Evolutionary conservation across 2,888 invertebrate species (phyloP), one percentile per base, ranked within the genome.

Genomic region (Sialis lutaria): DNA sequence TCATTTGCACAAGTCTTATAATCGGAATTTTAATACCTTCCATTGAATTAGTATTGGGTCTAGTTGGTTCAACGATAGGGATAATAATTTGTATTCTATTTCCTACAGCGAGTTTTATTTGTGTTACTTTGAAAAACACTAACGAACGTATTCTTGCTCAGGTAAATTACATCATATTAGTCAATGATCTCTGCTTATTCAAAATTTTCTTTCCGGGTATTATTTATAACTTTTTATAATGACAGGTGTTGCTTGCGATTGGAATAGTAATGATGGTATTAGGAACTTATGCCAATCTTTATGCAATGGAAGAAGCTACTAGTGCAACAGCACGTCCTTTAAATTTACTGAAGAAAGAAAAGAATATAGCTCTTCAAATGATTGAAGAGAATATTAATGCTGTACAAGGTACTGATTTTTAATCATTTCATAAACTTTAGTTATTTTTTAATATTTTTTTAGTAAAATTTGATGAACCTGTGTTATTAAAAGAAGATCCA

Each of bases 21-120:
- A 74, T 85, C 48, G 92, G 91, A 9, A 75, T 97, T 45, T 63
- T 91, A 52, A 80, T 96, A 55, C 97, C 97, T 10, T 93, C 90
- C 60, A 89, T 91, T 49, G 91, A 97, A 68, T 75, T 96, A 56
- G 89, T 97, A 47, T 74, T 98, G 49, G 95, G 95, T 0, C 67
- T 97, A 34, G 82, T 92, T 35, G 97, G 97, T 1, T 90, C 96
- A 2, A 95, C 96, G 0, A 91, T 95, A 55, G 97, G 97, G 0
- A 85, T 91, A 9, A 75, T 90, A 53, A 83, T 97, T 53, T 95
- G 95, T 57, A 78, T 93, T 34, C 81, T 96, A 58, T 86, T 95
- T 58, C 97, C 97, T 0, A 86, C 93, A 0, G 75, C 87, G 1
- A 87, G 91, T 60, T 95, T 91, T 62, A 76, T 92, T 33, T 77